Conservation (phyloP, 2,113 vertebrate species). For the Strix aluco region DNA sequence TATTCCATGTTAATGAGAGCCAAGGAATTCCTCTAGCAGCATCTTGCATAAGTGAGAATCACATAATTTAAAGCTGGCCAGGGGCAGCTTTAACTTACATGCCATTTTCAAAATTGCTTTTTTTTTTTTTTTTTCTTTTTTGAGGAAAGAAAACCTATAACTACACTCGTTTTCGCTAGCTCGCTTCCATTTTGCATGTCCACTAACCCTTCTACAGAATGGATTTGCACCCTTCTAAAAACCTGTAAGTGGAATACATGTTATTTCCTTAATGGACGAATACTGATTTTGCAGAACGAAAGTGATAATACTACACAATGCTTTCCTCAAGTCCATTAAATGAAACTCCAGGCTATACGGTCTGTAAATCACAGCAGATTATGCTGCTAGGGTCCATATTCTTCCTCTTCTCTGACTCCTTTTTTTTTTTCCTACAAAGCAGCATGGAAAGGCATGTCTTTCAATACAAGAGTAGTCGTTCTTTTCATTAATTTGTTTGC, state of each 20-base stretch:
- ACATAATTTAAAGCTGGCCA: conserved; percentile 73
- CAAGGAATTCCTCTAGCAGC: conserved; percentile 69
- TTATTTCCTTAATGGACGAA: conserved; percentile 24
- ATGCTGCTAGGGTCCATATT: background rate
- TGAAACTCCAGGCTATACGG: background rate
- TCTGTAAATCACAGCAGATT: conserved; percentile 43
- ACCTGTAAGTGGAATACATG: background rate
- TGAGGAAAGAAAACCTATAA: background rate
- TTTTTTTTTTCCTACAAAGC: background rate
- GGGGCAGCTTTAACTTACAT: conserved; percentile 52
- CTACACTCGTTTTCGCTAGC: background rate
- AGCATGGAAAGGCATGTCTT: background rate
- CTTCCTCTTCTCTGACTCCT: background rate
- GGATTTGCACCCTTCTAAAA: background rate
- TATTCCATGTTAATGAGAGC: conserved; percentile 72
- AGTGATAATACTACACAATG: background rate
- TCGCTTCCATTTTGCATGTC: background rate
- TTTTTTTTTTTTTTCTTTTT: background rate
- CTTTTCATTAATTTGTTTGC: background rate
- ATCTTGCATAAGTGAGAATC: conserved; percentile 71
- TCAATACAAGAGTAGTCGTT: background rate
- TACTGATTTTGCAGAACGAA: conserved; percentile 30
- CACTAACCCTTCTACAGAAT: background rate
- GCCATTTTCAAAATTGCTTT: conserved; percentile 48
- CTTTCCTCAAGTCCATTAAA: conserved; percentile 16